Evolutionary conservation across 2,113 vertebrate species (phyloP), one percentile per base, ranked within the genome.

Genomic region (Cynocephalus volans): DNA sequence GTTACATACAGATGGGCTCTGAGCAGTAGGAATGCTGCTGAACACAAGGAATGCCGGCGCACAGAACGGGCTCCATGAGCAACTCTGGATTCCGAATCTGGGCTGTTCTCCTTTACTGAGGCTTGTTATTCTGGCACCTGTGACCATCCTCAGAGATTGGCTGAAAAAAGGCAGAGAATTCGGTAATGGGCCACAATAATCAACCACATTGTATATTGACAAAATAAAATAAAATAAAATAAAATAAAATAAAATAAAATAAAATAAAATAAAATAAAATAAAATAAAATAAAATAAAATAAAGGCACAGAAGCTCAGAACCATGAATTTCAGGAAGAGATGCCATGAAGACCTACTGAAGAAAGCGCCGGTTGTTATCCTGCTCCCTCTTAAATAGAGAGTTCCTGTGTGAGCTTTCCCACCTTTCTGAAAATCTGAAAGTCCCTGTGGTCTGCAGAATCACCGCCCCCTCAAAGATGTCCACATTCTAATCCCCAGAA

Each of bases 31-130:
- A 23, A 52, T 5, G 45, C 58, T 12, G 13, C 84, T 31, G 33
- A 28, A 4, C 0, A 24, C 26, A 50, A 0, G 54, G 17, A 14
- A 5, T 0, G 1, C 52, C 9, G n/a, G 31, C 23, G 0, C 18
- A 0, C 0, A 1, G 18, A 3, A 36, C 24, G n/a, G 11, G 26
- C 62, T 24, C 45, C 12, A 1, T 1, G 0, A 81, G 14, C 15
- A 7, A 4, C 2, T 81, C 54, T 23, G 7, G 60, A 13, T 17
- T n/a, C 31, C 58, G 85, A 33, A 33, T 48, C 48, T 45, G 31
- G 69, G 45, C 65, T 56, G 3, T 5, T 8, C 1, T 13, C 8
- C 45, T 33, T 73, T 48, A 36, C 10, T 4, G 45, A 76, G 45
- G 45, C 60, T 52, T 70, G 69, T n/a, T 23, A 45, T 54, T 21